A percentile compares a stretch with the other conserved stretches of the same genome.
Evolutionary conservation across 2,797 vertebrate species (phyloP).

Genomic region (Mycteria americana): DNA sequence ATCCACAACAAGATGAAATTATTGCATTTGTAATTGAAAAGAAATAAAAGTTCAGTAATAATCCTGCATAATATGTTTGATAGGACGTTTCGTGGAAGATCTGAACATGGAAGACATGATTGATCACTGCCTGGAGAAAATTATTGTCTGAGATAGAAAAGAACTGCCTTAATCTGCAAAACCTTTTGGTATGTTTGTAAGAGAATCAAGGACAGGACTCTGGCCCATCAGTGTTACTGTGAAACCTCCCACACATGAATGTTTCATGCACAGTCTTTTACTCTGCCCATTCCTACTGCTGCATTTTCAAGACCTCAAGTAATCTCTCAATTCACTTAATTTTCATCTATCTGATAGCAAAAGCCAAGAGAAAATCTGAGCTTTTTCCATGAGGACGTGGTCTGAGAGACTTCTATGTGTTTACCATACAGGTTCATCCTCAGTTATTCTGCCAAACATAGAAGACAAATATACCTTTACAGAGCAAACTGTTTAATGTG

Average conservation of each 20-base stretch:
- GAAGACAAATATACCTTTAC: neutral
- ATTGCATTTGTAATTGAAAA: neutral
- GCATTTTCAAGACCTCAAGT: neutral
- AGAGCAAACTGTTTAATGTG: neutral
- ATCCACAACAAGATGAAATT: neutral
- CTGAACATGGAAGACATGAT: neutral
- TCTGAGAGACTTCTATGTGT: neutral
- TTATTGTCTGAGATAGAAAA: neutral
- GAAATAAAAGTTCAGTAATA: neutral
- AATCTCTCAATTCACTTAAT: neutral
- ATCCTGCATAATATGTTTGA: neutral
- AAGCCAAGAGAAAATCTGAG: neutral
- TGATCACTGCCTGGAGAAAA: neutral
- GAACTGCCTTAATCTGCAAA: neutral
- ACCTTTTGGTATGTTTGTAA: neutral
- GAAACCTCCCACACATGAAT: neutral
- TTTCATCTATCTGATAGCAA: neutral
- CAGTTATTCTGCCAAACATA: neutral
- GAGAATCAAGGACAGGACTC: neutral
- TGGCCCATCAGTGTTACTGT: neutral
- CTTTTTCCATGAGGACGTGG: neutral
- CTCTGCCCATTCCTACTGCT: neutral
- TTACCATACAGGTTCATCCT: neutral
- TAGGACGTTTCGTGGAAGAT: neutral
- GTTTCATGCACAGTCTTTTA: neutral